phyloP scores from a whole-genome alignment of 2,113 vertebrate genomes.

The Phalacrocorax aristotelis region DNA sequence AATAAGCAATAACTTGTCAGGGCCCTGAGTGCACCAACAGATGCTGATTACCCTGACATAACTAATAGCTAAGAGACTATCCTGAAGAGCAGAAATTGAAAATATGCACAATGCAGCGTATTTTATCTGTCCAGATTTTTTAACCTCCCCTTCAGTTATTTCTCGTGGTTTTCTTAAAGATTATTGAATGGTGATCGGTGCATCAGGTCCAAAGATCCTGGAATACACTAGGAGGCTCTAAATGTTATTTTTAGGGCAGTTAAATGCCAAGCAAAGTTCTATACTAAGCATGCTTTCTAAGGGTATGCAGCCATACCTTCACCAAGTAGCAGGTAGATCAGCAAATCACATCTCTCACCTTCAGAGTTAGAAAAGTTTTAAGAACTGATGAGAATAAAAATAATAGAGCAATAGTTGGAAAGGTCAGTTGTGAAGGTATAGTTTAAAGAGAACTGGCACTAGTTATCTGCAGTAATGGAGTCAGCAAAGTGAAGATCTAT shows the following conservation, averaged over 20 bases:
- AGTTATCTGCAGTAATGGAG: background rate
- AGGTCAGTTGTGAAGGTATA: background rate
- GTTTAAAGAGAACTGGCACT: background rate
- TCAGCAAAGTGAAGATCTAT: background rate
- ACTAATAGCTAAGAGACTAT: background rate
- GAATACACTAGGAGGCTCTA: background rate
- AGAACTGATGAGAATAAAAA: background rate
- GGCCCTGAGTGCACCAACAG: background rate
- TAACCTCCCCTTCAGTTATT: background rate
- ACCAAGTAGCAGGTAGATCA: background rate
- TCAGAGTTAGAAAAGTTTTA: background rate
- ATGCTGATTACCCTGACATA: background rate
- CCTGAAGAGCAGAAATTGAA: background rate
- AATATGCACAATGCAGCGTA: background rate
- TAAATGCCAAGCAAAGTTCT: background rate
- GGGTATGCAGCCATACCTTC: background rate
- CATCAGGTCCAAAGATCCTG: background rate
- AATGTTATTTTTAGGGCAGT: background rate
- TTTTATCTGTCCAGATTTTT: background rate
- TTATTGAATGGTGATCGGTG: background rate
- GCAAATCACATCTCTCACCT: background rate
- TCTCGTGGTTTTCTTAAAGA: background rate
- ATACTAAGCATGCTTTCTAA: background rate
- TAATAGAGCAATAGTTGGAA: background rate
- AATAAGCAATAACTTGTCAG: background rate